Conservation (phyloP, 2,888 invertebrate species). For the Copidosoma aretas region DNA sequence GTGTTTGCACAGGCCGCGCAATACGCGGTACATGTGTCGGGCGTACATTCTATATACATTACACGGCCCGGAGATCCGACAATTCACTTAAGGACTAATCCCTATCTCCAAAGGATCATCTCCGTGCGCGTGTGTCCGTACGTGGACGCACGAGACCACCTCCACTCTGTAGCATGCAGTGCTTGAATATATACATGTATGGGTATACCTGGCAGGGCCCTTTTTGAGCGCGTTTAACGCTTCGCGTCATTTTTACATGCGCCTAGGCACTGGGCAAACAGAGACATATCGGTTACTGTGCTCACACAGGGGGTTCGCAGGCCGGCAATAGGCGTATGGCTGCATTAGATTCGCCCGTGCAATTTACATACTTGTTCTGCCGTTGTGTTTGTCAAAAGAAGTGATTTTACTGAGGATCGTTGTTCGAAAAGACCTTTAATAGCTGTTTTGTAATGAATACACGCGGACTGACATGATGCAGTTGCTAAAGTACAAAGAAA, state of each 20-base stretch:
- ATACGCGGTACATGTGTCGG: conserved; percentile 58
- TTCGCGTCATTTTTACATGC: conserved; percentile 37
- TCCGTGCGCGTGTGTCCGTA: not conserved
- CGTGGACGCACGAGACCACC: conserved; percentile 8
- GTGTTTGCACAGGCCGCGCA: conserved; percentile 32
- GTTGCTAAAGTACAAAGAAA: too few species aligned
- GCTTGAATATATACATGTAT: too few species aligned
- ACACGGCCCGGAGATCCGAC: conserved; percentile 55
- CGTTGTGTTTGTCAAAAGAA: too few species aligned
- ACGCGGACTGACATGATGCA: too few species aligned
- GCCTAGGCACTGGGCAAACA: conserved; percentile 21
- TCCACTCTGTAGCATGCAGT: too few species aligned
- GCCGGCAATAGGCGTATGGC: too few species aligned
- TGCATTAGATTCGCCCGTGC: not conserved
- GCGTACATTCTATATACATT: too few species aligned
- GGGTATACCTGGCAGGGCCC: conserved; percentile 10
- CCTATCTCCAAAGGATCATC: conserved; percentile 48
- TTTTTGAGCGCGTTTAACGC: conserved; percentile 38
- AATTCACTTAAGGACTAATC: conserved; percentile 57
- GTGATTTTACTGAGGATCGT: too few species aligned
- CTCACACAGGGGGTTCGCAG: not conserved
- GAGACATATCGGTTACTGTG: conserved; percentile 23
- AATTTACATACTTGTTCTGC: too few species aligned
- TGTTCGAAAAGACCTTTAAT: too few species aligned
- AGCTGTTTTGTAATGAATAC: too few species aligned